A percentile compares a stretch with the other conserved stretches of the same genome.
These are phyloP conservation scores for Palaemon carinicauda DNA, from an alignment of 1,140 invertebrate genomes.

Conservation along the genomic window DNA sequence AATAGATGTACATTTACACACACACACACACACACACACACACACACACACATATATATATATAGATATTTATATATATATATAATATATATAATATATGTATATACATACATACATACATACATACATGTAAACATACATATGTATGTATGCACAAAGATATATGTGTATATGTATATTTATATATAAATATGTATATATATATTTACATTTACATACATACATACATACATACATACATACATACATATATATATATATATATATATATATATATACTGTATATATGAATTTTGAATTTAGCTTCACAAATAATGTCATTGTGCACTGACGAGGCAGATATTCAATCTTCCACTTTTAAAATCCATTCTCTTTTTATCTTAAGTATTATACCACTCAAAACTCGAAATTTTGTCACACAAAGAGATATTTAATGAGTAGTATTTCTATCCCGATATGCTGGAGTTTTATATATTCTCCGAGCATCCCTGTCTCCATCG, in stretches of 20 bases:
- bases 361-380: too few species aligned
- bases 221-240: background rate
- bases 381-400: too few species aligned
- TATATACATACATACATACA: background rate
- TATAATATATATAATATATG: too few species aligned
- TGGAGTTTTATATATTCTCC: too few species aligned
- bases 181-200: background rate
- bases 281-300: too few species aligned
- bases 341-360: too few species aligned
- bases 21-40: background rate
- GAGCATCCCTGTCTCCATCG: too few species aligned
- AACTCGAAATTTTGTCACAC: too few species aligned
- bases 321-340: too few species aligned
- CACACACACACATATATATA: background rate
- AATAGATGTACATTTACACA: background rate
- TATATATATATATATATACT: background rate
- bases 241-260: background rate
- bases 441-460: too few species aligned
- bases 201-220: background rate
- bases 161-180: background rate
- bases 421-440: too few species aligned
- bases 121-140: slow-evolving; percentile 25
- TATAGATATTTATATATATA: slow-evolving; percentile 30
- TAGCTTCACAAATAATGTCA: too few species aligned
- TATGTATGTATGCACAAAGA: slow-evolving; percentile 19